phyloP scores from a whole-genome alignment of 1,140 invertebrate species.

The Bicyclus anynana region DNA sequence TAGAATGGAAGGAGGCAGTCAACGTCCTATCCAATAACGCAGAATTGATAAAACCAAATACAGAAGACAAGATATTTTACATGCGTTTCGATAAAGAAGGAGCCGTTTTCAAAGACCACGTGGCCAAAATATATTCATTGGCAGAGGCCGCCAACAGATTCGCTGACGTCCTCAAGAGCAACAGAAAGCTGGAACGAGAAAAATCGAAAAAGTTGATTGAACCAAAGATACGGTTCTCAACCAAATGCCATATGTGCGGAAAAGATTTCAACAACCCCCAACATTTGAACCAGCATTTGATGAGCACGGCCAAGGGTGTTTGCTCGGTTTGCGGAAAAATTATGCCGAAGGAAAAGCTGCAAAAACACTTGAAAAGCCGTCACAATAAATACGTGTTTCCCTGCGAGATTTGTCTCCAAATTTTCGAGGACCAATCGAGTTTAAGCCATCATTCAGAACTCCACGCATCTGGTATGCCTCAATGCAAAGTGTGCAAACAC shows the following conservation, averaged over 20 bases:
- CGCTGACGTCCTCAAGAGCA: constrained; percentile 14
- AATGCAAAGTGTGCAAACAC: constrained; percentile 41
- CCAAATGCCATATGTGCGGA: constrained; percentile 49
- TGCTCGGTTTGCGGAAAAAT: constrained; percentile 40
- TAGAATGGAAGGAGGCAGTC: constrained; percentile 33
- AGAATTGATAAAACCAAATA: constrained; percentile 1
- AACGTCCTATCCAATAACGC: constrained; percentile 18
- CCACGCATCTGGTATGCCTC: constrained; percentile 21
- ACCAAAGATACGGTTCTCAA: constrained; percentile 1
- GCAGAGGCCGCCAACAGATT: constrained; percentile 27
- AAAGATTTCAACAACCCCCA: constrained; percentile 43
- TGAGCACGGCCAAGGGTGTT: constrained; percentile 36
- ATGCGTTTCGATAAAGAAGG: constrained; percentile 34
- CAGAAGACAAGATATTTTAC: constrained; percentile 39
- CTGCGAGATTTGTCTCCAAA: constrained; percentile 39
- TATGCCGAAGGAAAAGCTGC: constrained; percentile 31
- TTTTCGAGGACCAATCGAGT: constrained; percentile 27
- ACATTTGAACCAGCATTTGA: constrained; percentile 55
- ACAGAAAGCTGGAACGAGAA: neutral
- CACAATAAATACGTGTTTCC: constrained; percentile 30
- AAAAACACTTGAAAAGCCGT: constrained; percentile 32
- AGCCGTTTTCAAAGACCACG: constrained; percentile 32
- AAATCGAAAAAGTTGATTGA: constrained; percentile 7
- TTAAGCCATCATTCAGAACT: constrained; percentile 28
- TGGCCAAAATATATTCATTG: constrained; percentile 5